These are phyloP conservation scores for Gibbula magus DNA, from an alignment of 2,888 invertebrate genomes.

Conservation along the genomic window DNA sequence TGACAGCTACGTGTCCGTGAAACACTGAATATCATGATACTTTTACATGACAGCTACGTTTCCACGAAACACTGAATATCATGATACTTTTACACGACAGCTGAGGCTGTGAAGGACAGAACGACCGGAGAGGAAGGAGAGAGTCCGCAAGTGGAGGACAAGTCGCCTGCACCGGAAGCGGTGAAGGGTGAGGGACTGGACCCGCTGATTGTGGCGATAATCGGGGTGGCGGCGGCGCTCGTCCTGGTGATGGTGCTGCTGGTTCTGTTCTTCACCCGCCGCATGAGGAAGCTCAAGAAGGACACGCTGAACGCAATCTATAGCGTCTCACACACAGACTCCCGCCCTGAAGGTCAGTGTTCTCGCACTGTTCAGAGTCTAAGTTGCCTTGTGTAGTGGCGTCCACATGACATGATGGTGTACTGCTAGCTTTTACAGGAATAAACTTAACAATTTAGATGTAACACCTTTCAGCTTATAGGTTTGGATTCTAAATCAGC, in stretches of 20 bases:
- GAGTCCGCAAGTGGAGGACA: background rate
- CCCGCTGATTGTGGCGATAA: conserved; percentile 23
- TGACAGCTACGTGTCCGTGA: no score
- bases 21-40: no score
- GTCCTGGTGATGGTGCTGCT: conserved; percentile 28
- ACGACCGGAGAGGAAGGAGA: background rate
- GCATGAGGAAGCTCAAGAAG: conserved; percentile 27
- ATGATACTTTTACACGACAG: no score
- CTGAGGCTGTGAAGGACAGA: background rate
- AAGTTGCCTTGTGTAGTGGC: no score
- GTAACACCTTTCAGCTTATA: no score
- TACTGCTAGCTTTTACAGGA: no score
- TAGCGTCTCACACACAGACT: background rate
- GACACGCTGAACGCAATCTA: conserved; percentile 23
- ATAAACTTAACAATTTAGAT: no score
- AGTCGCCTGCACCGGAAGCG: background rate
- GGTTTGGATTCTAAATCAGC: no score
- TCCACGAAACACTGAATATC: no score
- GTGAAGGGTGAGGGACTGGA: conserved; percentile 16
- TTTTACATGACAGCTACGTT: no score
- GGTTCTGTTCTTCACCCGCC: conserved; percentile 29
- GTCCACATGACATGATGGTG: no score
- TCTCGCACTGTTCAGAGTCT: no score
- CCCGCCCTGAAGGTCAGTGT: background rate
- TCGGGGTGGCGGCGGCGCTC: conserved; percentile 14